A percentile compares a stretch with the other conserved stretches of the same genome.
Evolutionary conservation across 2,113 vertebrate genomes (phyloP).

Genomic region (Trochalopteron elliotii): DNA sequence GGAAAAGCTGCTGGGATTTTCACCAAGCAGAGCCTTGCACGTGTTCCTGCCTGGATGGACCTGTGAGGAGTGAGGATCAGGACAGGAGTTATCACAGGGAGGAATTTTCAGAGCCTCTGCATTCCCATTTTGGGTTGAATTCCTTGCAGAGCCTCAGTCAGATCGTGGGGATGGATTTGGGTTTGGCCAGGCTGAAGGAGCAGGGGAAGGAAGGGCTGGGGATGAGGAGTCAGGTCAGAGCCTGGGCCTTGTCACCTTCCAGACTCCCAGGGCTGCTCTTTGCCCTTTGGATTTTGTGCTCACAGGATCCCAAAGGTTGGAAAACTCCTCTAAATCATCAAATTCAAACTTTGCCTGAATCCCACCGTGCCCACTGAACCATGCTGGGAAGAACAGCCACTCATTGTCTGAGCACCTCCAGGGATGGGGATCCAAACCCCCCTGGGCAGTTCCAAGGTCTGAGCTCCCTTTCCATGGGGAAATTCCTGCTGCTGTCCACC

Average conservation of each 20-base stretch:
- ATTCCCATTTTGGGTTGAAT: not conserved
- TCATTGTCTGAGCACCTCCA: no score
- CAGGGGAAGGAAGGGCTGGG: not conserved
- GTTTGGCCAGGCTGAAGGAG: not conserved
- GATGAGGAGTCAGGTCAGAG: no score
- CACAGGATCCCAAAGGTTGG: not conserved
- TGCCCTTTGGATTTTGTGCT: not conserved
- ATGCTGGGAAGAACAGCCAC: not conserved
- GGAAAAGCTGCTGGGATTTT: not conserved
- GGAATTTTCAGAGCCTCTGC: not conserved
- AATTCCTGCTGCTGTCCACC: no score
- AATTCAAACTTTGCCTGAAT: accelerated
- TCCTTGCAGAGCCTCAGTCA: not conserved
- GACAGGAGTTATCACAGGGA: not conserved
- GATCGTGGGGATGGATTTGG: not conserved
- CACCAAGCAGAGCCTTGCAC: not conserved
- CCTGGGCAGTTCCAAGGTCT: not conserved
- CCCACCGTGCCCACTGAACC: not conserved
- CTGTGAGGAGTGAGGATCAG: accelerated
- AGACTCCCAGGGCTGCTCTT: not conserved
- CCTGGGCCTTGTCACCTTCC: not conserved
- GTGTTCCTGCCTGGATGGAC: not conserved
- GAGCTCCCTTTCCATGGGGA: not conserved
- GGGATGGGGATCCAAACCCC: no score
- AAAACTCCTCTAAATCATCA: not conserved